These are phyloP conservation scores for Drosophila carrolli DNA, from an alignment of 1,140 invertebrate species.

Conservation along the genomic window DNA sequence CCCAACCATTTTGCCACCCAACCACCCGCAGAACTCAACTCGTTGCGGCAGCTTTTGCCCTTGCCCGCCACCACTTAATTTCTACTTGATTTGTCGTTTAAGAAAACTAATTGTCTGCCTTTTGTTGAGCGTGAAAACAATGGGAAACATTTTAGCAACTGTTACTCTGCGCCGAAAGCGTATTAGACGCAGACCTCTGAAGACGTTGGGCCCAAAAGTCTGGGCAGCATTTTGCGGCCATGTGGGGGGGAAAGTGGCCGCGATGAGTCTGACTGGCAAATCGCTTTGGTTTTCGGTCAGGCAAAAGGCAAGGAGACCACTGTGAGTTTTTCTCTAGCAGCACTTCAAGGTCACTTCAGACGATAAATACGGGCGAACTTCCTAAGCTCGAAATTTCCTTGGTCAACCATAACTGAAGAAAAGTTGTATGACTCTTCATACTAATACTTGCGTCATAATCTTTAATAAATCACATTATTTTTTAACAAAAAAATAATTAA, in stretches of 20 bases:
- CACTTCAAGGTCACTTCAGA: conserved; percentile 48
- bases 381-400: neutral
- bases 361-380: conserved; percentile 1
- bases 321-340: neutral
- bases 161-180: conserved; percentile 76
- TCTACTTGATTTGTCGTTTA: conserved; percentile 84
- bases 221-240: conserved; percentile 41
- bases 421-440: too few relatives aligned
- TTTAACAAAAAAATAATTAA: too few relatives aligned
- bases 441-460: too few relatives aligned
- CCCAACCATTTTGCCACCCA: neutral
- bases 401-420: too few relatives aligned
- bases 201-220: conserved; percentile 23
- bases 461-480: too few relatives aligned
- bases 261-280: conserved; percentile 35
- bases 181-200: conserved; percentile 63
- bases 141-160: conserved; percentile 83
- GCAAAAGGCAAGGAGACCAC: conserved; percentile 2
- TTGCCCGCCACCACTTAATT: conserved; percentile 77
- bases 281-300: conserved; percentile 40
- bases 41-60: conserved; percentile 41
- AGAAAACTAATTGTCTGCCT: conserved; percentile 84
- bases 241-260: conserved; percentile 43
- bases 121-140: conserved; percentile 83
- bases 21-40: conserved; percentile 30